Evolutionary conservation across 2,113 vertebrate species (phyloP).

Genomic region (Rhizomys pruinosus): DNA sequence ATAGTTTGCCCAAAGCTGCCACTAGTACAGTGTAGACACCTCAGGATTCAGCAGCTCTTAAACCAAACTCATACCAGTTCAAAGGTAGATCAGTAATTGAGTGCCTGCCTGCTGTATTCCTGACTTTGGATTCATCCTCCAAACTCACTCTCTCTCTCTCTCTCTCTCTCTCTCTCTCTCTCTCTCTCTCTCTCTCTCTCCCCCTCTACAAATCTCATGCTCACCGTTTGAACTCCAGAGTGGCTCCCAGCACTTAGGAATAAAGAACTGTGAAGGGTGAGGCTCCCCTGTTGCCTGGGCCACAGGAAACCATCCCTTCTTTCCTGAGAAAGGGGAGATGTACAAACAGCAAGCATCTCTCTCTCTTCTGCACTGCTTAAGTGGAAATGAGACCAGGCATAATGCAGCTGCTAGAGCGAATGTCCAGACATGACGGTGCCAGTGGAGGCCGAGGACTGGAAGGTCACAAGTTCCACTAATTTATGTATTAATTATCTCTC

Average conservation of each 20-base stretch:
- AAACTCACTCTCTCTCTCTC: too few relatives aligned
- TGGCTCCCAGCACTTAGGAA: background rate
- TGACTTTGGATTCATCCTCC: background rate
- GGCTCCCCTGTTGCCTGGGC: background rate
- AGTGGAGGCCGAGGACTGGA: background rate
- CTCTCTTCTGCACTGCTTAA: background rate
- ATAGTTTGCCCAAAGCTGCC: background rate
- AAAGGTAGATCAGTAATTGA: background rate
- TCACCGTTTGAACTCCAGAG: background rate
- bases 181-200: too few relatives aligned
- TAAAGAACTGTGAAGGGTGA: background rate
- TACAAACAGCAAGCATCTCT: background rate
- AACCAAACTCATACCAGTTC: background rate
- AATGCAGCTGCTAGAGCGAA: background rate
- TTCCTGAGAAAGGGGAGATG: background rate
- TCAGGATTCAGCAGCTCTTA: background rate
- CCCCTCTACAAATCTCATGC: background rate
- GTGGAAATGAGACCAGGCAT: background rate
- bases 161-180: too few relatives aligned
- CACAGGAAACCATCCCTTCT: background rate
- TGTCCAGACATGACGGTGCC: background rate
- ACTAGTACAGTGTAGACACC: background rate
- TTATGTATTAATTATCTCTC: constrained; percentile 10
- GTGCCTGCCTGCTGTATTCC: too few relatives aligned
- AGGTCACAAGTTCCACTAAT: background rate